Conservation (phyloP, 2,113 vertebrate species). For the Myotis davidii region DNA sequence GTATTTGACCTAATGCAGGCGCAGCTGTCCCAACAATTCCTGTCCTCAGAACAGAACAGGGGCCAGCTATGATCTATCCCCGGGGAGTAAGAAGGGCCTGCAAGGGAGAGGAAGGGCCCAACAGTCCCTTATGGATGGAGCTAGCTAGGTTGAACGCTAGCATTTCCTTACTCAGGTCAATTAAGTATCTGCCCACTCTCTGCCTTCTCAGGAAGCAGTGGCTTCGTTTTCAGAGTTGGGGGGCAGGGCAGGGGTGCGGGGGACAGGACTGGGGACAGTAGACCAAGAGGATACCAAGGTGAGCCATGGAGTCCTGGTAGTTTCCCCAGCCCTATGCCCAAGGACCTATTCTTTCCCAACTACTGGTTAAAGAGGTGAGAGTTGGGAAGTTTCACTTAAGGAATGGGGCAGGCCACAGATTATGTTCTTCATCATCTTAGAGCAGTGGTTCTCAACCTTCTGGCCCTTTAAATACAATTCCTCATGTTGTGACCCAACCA, state of each 20-base stretch:
- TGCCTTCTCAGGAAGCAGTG: slow-evolving; percentile 17
- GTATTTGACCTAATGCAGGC: slow-evolving; percentile 66
- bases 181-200: not conserved
- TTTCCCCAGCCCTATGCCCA: not conserved
- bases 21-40: slow-evolving; percentile 67
- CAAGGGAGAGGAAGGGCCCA: not conserved
- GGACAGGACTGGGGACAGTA: no score
- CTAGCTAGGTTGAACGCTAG: not conserved
- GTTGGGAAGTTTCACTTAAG: not conserved
- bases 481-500: no score
- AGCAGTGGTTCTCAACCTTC: not conserved
- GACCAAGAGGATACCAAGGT: not conserved
- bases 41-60: slow-evolving; percentile 59
- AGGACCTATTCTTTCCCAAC: not conserved
- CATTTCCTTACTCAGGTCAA: slow-evolving; percentile 28
- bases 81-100: not conserved
- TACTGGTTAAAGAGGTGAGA: not conserved
- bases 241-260: accelerated
- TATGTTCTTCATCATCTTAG: not conserved
- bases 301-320: not conserved
- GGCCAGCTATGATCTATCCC: slow-evolving; percentile 33
- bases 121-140: not conserved
- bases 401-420: not conserved
- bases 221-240: slow-evolving; percentile 17
- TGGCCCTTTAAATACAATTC: no score